Evolutionary conservation across 2,888 invertebrate species (phyloP), one percentile per base, ranked within the genome.

Genomic region (Pheosia gnoma): DNA sequence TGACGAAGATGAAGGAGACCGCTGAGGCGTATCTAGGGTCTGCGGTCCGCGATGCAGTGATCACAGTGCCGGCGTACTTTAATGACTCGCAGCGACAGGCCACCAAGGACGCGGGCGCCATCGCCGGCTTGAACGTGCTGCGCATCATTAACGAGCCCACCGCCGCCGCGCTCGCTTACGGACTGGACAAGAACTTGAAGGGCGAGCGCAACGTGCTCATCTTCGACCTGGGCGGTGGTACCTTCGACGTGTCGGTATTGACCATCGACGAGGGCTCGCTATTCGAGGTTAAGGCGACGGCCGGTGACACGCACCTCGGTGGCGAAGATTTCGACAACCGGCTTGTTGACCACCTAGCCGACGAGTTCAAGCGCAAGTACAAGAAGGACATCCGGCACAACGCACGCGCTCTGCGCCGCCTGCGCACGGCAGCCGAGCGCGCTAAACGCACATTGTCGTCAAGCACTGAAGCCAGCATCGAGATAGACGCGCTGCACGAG

Each of bases 91-190:
- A 96, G 78, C 92, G 96, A 0, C 96, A 96, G 84, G 96, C 96
- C 63, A 97, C 97, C 6, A 97, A 97, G 83, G 97, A 97, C 85
- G 97, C 97, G n/a, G 97, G 97, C 4, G 94, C 92, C 38, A 95
- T 96, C 75, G 95, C 96, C 55, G 96, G 96, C 9, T 86, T 98
- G 56, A 97, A 97, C 83, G 97, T 98, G 7, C 89, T 98, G 41
- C 94, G 97, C 65, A 97, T 98, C 75, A 96, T 97, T 79, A 97
- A 97, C 84, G 97, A 97, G 82, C 97, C 97, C 5, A 97, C 97
- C 8, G 96, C 96, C 4, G 97, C 96, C 7, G 95, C 96, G 37
- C 89, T 96, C 59, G 96, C 96, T 6, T 96, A 97, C 81, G 97
- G 97, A 2, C 90, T 95, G 43, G 95, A 95, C 79, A 95, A 95